Evolutionary conservation across 2,797 vertebrate species (phyloP), one percentile per base, ranked within the genome.

Genomic region (Potorous gilbertii): DNA sequence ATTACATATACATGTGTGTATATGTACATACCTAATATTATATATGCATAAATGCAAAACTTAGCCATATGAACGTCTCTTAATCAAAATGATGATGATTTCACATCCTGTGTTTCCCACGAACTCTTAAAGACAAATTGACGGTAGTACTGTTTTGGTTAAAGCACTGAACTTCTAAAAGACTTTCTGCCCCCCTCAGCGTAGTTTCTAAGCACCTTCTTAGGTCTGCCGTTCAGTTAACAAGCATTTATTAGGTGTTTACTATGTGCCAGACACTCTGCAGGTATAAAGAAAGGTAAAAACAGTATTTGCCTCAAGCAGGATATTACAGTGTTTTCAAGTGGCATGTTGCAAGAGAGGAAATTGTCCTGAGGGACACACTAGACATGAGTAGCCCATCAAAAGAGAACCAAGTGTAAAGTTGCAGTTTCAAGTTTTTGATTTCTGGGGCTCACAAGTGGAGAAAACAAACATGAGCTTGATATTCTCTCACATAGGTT

Each of bases 361-460:
- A 93, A 95, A 55, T 55, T 50, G 4, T 95, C 34, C 92, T 96
- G 96, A 95, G 54, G 59, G 94, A 93, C 94, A 55, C 91, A 89
- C 95, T 50, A 24, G 29, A 91, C 27, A n/a, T 55, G 94, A 93
- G 93, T 92, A 74, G 89, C 55, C 90, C 66, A 81, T 57, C 52
- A 95, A 96, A 94, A 92, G 55, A 90, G 52, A 91, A 93, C 94
- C 50, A 31, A 92, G 96, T 87, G 31, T 40, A 52, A 74, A 46
- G 81, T 96, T 96, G 95, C 74, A 40, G 92, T 94, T 96, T 89
- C 90, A 91, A 93, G 92, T 10, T 81, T 81, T 46, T 81, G n/a
- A 46, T 81, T 87, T 87, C 74, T 87, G 24, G 40, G 74, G 21
- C 93, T 92, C 66, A 3, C 93, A 91, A 18, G 55, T 93, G 4